These are phyloP conservation scores for Saccostrea glomerata DNA, from an alignment of 1,140 invertebrate species.

Conservation along the genomic window DNA sequence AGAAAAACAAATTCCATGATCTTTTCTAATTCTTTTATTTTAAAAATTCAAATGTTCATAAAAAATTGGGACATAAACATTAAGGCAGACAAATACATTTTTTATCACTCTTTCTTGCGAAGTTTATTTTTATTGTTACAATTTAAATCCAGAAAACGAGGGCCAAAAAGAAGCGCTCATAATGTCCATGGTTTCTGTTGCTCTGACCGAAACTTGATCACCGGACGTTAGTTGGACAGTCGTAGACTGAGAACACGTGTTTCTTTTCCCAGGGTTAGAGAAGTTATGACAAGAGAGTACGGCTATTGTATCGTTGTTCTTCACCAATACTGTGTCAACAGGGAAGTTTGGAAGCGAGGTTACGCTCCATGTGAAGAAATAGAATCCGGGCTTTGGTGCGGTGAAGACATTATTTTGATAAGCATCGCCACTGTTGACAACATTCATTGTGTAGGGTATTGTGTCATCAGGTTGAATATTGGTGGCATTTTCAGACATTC, in stretches of 20 bases:
- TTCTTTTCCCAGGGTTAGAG: neutral
- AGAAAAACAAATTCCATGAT: too few species aligned
- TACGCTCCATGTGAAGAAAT: neutral
- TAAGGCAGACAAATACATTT: too few species aligned
- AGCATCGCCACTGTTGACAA: neutral
- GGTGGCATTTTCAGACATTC: neutral
- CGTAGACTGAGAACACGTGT: neutral
- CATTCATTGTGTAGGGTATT: neutral
- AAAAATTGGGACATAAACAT: too few species aligned
- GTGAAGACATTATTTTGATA: neutral
- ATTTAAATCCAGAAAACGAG: neutral
- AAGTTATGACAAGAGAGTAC: neutral
- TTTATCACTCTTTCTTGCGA: too few species aligned
- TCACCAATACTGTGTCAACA: neutral
- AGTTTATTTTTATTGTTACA: neutral
- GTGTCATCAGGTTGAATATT: neutral
- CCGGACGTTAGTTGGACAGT: neutral
- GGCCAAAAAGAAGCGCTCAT: neutral
- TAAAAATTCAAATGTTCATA: too few species aligned
- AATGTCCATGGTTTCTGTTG: neutral
- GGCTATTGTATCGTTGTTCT: neutral
- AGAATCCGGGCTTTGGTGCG: neutral
- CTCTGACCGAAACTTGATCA: neutral
- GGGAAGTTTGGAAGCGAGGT: neutral
- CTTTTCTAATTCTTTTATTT: too few species aligned